Conservation (phyloP, 2,113 vertebrate genomes). For the Nasalis larvatus region DNA sequence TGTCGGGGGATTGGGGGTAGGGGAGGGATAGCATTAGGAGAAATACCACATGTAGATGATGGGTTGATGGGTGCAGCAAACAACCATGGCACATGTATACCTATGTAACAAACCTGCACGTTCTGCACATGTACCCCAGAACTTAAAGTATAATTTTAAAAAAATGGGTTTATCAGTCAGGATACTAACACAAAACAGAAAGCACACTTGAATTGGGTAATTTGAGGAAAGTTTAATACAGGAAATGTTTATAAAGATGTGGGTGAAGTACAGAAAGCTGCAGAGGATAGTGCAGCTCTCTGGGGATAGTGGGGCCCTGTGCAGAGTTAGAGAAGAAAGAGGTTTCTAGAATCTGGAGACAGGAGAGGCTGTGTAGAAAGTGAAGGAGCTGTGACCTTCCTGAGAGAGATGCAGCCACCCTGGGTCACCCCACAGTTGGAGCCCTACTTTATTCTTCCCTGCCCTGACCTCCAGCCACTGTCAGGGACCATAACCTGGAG, state of each 20-base stretch:
- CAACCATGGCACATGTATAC: too few species aligned
- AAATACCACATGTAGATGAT: too few species aligned
- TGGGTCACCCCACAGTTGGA: not conserved
- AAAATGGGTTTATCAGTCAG: not conserved
- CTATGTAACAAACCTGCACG: too few species aligned
- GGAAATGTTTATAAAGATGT: not conserved
- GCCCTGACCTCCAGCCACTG: accelerated
- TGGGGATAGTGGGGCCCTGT: accelerated
- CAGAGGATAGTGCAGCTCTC: not conserved
- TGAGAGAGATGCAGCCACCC: not conserved
- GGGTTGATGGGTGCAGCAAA: too few species aligned
- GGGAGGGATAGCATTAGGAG: too few species aligned
- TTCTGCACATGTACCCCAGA: too few species aligned
- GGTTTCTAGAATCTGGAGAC: not conserved
- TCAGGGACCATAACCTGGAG: not conserved
- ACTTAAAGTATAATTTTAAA: not conserved
- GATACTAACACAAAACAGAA: not conserved
- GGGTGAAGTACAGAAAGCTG: not conserved
- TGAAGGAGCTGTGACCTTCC: not conserved
- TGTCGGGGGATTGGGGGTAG: too few species aligned
- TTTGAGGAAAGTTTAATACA: not conserved
- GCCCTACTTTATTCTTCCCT: not conserved
- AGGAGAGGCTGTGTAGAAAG: not conserved
- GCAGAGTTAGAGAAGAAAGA: not conserved
- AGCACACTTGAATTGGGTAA: not conserved